Conservation (phyloP, 1,140 invertebrate species). For the Zaprionus africanus region DNA sequence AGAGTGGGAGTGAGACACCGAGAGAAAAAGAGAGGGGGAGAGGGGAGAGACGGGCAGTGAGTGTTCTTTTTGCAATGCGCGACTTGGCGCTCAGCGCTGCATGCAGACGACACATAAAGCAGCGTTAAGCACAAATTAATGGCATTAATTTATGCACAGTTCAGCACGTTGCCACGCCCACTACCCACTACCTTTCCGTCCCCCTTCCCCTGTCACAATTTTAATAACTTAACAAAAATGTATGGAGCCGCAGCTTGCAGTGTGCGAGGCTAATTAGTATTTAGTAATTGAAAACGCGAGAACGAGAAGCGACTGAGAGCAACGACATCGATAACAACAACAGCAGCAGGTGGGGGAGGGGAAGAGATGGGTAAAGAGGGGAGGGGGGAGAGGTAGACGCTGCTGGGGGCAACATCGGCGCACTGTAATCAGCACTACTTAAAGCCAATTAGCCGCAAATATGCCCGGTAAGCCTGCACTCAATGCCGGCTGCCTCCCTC, state of each 20-base stretch:
- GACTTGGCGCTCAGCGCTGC: constrained; percentile 61
- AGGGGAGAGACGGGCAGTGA: background rate
- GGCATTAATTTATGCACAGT: constrained; percentile 74
- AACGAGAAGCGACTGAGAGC: background rate
- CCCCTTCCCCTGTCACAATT: constrained; percentile 36
- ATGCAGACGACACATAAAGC: constrained; percentile 72
- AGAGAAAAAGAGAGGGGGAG: background rate
- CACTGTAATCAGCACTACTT: constrained; percentile 79
- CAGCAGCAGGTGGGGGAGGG: background rate
- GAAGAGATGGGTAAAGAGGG: background rate
- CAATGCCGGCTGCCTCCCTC: background rate
- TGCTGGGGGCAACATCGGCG: constrained; percentile 31
- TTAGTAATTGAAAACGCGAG: constrained; percentile 77
- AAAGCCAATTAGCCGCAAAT: constrained; percentile 82
- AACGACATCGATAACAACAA: constrained; percentile 45
- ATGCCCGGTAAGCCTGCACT: constrained; percentile 69
- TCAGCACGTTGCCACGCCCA: constrained; percentile 5
- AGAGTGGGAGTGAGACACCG: background rate
- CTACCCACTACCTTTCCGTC: background rate
- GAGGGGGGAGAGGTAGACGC: background rate
- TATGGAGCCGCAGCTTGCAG: constrained; percentile 60
- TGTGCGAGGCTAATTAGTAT: constrained; percentile 70
- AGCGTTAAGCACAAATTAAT: constrained; percentile 80
- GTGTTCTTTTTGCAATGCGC: constrained; percentile 35
- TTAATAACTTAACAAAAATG: constrained; percentile 80